Base-by-base conservation (phyloP, 2,888 invertebrate species). In the Scelioninae gen. 1 region DNA sequence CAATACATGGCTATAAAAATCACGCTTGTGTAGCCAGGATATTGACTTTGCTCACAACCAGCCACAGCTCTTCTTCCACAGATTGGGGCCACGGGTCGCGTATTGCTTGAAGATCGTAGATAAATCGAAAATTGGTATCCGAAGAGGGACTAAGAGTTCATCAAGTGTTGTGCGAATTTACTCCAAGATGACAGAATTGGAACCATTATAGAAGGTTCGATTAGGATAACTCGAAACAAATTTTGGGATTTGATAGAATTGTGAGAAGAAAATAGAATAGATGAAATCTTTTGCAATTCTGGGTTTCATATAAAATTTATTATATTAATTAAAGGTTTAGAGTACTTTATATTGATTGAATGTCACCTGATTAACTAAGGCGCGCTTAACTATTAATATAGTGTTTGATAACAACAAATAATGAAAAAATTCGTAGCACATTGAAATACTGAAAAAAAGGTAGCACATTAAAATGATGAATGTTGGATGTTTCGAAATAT, bases 1-100 rank as follows among this genome's bases (percentile, higher is more conserved):
- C 81, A 84, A 81, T 81, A 81, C 77, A 68, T 7, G 68, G 76
- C 58, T 69, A 80, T 80, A 83, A 83, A 83, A 83, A 83, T 83
- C 66, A 80, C 72, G 79, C 66, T 76, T 49, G 75, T 66, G 76
- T 66, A 58, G 79, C 66, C 71, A 65, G 74, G 83, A 83, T 83
- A 83, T 83, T 79, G 83, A 83, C 83, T 83, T 75, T 69, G 79
- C 58, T 74, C 78, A 49, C 75, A 74, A 53, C 66, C 16, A 78
- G 69, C 60, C 66, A 9, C 43, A 16, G 51, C 51, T 77, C 60
- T 32, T 76, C 65, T 69, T 65, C 5, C 29, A 11, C 34, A 60
- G 58, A 79, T 76, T 79, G 65, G 38, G 79, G 69, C 78, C 65
- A 83, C 40, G 78, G 78, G 74, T 74, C 78, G 78, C 63, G 69